Conservation (phyloP, 2,888 invertebrate species). For the Rhimphoctona megacephalus region DNA sequence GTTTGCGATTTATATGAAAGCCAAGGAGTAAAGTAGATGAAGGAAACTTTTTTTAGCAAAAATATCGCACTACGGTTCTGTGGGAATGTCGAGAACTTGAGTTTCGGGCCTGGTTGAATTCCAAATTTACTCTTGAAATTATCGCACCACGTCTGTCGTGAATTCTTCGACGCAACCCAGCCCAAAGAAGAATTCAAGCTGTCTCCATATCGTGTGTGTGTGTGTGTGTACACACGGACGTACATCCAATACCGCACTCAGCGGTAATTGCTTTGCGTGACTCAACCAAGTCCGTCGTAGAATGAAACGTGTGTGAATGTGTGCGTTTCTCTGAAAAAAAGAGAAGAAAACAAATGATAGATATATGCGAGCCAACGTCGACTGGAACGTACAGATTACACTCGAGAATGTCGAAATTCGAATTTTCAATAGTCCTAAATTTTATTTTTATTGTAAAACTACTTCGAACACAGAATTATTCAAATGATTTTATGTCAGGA, state of each 20-base stretch:
- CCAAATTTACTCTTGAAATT: conserved; percentile 64
- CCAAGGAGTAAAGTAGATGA: not conserved
- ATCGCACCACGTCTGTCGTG: conserved; percentile 39
- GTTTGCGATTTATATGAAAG: not conserved
- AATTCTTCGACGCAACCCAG: conserved; percentile 13
- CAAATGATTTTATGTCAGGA: not conserved
- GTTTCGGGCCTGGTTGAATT: conserved; percentile 23
- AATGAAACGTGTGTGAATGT: conserved; percentile 17
- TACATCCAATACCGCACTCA: conserved; percentile 60
- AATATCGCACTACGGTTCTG: conserved; percentile 17
- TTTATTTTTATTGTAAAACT: not conserved
- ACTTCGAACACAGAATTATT: not conserved
- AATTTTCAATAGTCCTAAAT: not conserved
- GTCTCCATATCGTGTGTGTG: conserved; percentile 25
- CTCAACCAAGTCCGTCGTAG: conserved; percentile 51
- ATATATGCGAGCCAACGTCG: not conserved
- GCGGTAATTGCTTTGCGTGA: conserved; percentile 71
- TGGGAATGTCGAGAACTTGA: conserved; percentile 49
- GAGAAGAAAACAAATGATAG: not conserved
- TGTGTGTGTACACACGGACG: conserved; percentile 26
- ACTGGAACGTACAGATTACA: not conserved
- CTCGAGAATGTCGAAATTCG: not conserved
- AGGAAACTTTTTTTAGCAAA: conserved; percentile 20
- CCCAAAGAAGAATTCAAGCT: conserved; percentile 6
- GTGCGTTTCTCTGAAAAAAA: conserved; percentile 26